Percentiles rank a stretch among this genome's conserved stretches.
Evolutionary conservation across 1,140 invertebrate genomes (phyloP).

Genomic region (Eurosta solidaginis): DNA sequence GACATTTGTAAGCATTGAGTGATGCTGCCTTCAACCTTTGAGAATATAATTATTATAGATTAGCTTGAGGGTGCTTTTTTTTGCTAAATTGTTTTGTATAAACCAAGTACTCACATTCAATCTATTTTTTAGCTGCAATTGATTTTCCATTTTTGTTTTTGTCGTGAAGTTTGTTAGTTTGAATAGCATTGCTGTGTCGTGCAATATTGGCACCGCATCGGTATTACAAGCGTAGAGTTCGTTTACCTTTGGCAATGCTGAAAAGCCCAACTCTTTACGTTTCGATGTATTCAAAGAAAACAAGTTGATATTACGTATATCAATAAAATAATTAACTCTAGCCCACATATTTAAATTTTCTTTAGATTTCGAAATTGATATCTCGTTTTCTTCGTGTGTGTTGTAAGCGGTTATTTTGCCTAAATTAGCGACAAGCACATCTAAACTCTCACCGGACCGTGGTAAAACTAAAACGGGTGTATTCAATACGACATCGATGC

Average conservation of each 20-base stretch:
- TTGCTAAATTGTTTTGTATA: not conserved
- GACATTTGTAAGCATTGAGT: slow-evolving; percentile 84
- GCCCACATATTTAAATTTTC: not conserved
- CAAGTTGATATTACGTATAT: slow-evolving; percentile 86
- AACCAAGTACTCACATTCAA: slow-evolving; percentile 33
- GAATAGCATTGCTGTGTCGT: slow-evolving; percentile 77
- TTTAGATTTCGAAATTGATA: not conserved
- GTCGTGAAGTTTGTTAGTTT: slow-evolving; percentile 59
- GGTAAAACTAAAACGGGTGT: slow-evolving; percentile 90
- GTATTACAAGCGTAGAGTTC: slow-evolving; percentile 47
- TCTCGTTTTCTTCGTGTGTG: slow-evolving; percentile 56
- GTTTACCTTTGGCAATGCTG: slow-evolving; percentile 45
- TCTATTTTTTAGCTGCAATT: not conserved
- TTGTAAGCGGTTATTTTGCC: slow-evolving; percentile 79
- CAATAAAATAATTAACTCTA: slow-evolving; percentile 47
- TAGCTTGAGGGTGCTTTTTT: not conserved
- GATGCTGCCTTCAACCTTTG: slow-evolving; percentile 77
- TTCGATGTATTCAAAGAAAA: slow-evolving; percentile 72
- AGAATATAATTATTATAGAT: not conserved
- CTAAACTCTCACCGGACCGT: slow-evolving; percentile 72
- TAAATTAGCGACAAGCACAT: slow-evolving; percentile 91
- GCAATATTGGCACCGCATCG: slow-evolving; percentile 56
- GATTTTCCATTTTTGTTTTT: slow-evolving; percentile 35
- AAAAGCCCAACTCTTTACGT: slow-evolving; percentile 46
- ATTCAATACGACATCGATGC: slow-evolving; percentile 77